phyloP scores from a whole-genome alignment of 1,140 invertebrate genomes.

The Papilio machaon region DNA sequence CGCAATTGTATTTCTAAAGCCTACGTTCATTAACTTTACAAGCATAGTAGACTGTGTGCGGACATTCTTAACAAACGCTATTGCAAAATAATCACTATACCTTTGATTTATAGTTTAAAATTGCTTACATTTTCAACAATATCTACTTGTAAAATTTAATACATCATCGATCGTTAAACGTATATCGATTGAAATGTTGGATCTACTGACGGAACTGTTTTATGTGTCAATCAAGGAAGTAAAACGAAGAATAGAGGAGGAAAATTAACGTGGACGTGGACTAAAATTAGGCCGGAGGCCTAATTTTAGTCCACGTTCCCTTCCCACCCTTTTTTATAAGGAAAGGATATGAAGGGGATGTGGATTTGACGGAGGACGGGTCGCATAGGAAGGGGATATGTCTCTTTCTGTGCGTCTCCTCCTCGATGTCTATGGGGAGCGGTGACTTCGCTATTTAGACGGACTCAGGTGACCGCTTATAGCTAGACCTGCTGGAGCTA shows the following conservation, averaged over 20 bases:
- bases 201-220: neutral
- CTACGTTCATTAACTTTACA: conserved; percentile 40
- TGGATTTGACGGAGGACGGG: too few species aligned
- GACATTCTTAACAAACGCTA: conserved; percentile 4
- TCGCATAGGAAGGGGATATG: too few species aligned
- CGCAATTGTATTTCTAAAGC: conserved; percentile 34
- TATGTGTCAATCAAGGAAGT: neutral
- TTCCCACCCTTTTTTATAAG: too few species aligned
- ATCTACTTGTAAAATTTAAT: neutral
- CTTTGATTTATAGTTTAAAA: conserved; percentile 2
- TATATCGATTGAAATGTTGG: neutral
- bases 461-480: too few species aligned
- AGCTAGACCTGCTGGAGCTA: too few species aligned
- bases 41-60: conserved; percentile 19
- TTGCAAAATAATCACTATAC: neutral
- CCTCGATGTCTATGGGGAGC: too few species aligned
- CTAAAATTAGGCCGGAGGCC: too few species aligned
- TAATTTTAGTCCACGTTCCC: too few species aligned
- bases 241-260: neutral
- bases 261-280: too few species aligned
- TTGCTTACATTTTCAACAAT: neutral
- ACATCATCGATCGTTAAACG: conserved; percentile 8
- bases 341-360: too few species aligned
- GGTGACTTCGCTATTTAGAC: too few species aligned
- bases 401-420: too few species aligned